Percentiles rank a stretch among this genome's conserved stretches.
Evolutionary conservation across 2,888 invertebrate genomes (phyloP).

Genomic region (Athripsodes cinereus): DNA sequence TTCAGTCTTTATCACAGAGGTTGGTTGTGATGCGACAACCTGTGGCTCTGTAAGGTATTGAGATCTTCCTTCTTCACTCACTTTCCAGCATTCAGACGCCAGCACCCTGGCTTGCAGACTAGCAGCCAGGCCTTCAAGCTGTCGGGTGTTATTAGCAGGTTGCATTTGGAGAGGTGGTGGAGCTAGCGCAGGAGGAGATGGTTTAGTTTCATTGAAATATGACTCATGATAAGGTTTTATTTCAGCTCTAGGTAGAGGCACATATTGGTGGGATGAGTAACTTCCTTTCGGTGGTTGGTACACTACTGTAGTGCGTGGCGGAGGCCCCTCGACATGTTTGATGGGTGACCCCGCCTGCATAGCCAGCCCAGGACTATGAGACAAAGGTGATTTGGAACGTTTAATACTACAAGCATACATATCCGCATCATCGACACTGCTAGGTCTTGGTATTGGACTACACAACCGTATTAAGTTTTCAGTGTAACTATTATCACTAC

Average conservation of each 20-base stretch:
- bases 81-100: constrained; percentile 57
- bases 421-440: constrained; percentile 44
- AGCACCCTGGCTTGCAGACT: constrained; percentile 76
- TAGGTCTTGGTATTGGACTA: constrained; percentile 52
- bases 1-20: constrained; percentile 30
- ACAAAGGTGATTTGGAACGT: constrained; percentile 18
- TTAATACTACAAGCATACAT: constrained; percentile 29
- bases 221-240: constrained; percentile 68
- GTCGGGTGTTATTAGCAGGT: neutral
- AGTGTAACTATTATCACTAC: constrained; percentile 34
- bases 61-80: constrained; percentile 39
- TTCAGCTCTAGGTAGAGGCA: constrained; percentile 61
- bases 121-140: constrained; percentile 68
- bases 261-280: constrained; percentile 37
- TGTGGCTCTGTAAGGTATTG: constrained; percentile 8
- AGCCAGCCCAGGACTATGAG: neutral
- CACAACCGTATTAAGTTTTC: constrained; percentile 37
- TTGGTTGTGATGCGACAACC: constrained; percentile 30
- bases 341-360: constrained; percentile 11
- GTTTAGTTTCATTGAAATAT: constrained; percentile 58
- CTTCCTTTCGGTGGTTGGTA: constrained; percentile 30
- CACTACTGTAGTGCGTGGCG: constrained; percentile 37
- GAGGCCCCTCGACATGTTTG: constrained; percentile 30
- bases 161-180: constrained; percentile 28
- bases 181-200: constrained; percentile 35